phyloP scores from a whole-genome alignment of 2,113 vertebrate genomes.

The Octodon degus region DNA sequence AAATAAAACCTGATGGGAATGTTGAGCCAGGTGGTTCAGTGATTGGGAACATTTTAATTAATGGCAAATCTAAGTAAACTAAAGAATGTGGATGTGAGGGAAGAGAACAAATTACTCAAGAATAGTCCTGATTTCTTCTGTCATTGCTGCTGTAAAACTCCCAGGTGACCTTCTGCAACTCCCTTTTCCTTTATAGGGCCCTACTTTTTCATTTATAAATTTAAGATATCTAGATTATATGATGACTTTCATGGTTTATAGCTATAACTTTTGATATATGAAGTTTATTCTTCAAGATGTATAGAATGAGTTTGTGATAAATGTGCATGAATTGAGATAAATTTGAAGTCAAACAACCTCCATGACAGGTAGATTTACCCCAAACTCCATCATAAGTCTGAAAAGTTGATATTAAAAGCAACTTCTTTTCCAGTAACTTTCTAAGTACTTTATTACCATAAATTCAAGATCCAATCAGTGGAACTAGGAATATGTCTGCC shows the following conservation, averaged over 20 bases:
- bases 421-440: slow-evolving; percentile 43
- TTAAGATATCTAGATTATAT: slow-evolving; percentile 21
- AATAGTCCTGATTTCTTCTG: neutral
- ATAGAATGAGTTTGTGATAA: slow-evolving; percentile 64
- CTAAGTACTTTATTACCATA: slow-evolving; percentile 10
- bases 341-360: slow-evolving; percentile 56
- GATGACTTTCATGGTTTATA: neutral
- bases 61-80: neutral
- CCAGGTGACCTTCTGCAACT: neutral
- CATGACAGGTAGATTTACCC: slow-evolving; percentile 25
- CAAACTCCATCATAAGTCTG: neutral
- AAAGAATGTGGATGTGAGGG: neutral
- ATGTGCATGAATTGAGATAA: slow-evolving; percentile 45
- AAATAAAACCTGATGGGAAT: slow-evolving; percentile 40
- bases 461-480: slow-evolving; percentile 39
- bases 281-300: slow-evolving; percentile 37
- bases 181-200: neutral
- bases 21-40: neutral
- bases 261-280: slow-evolving; percentile 53
- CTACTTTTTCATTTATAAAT: slow-evolving; percentile 28
- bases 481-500: neutral
- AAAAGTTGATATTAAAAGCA: slow-evolving; percentile 59
- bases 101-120: neutral
- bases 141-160: neutral
- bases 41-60: neutral